Conservation (phyloP, 2,888 invertebrate species). For the Byasa hedistus region DNA sequence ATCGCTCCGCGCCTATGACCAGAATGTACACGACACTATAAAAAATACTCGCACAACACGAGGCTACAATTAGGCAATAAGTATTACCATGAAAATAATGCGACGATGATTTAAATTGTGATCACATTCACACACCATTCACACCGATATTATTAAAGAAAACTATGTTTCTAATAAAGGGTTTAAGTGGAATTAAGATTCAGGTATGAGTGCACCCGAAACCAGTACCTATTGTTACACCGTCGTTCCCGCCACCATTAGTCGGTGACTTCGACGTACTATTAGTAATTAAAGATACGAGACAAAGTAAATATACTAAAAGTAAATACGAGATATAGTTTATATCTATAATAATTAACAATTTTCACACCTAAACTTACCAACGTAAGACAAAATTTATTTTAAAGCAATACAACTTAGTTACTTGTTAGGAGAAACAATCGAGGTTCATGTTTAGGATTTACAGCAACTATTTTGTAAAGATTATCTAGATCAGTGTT, state of each 20-base stretch:
- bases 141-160: constrained; percentile 56
- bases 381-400: constrained; percentile 61
- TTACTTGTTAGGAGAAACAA: constrained; percentile 53
- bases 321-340: constrained; percentile 58
- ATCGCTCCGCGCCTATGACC: constrained; percentile 69
- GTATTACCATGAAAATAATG: constrained; percentile 53
- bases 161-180: constrained; percentile 63
- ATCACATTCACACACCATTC: constrained; percentile 68
- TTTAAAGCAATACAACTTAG: constrained; percentile 56
- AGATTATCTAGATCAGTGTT: constrained; percentile 68
- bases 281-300: constrained; percentile 54
- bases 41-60: constrained; percentile 59
- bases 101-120: constrained; percentile 64
- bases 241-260: constrained; percentile 48
- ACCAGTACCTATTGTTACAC: constrained; percentile 64
- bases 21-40: constrained; percentile 73
- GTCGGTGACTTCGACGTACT: constrained; percentile 55
- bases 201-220: constrained; percentile 56
- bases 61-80: constrained; percentile 53
- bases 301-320: constrained; percentile 53
- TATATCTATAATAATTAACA: constrained; percentile 67
- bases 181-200: constrained; percentile 62
- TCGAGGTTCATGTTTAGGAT: constrained; percentile 62
- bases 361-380: constrained; percentile 68
- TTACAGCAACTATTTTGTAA: constrained; percentile 74